Conservation (phyloP, 2,797 vertebrate genomes). For the Acanthiza pusilla region DNA sequence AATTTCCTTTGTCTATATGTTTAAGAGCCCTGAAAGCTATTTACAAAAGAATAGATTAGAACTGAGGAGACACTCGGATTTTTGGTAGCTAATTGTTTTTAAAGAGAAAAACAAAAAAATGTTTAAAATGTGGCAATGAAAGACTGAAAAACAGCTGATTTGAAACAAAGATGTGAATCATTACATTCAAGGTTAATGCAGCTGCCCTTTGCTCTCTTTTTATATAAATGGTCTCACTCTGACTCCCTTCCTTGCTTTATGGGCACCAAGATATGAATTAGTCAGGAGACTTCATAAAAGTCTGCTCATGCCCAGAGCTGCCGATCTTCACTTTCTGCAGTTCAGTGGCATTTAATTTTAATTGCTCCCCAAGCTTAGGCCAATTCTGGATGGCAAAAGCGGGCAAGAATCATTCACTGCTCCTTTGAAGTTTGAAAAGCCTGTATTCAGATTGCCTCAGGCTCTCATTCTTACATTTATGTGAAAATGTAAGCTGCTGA, state of each 20-base stretch:
- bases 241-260: background rate
- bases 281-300: constrained; percentile 49
- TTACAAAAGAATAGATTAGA: background rate
- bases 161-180: background rate
- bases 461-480: constrained; percentile 70
- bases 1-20: background rate
- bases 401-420: constrained; percentile 70
- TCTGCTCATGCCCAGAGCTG: constrained; percentile 65
- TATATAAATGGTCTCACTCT: background rate
- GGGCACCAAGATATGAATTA: constrained; percentile 34
- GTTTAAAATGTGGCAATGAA: background rate
- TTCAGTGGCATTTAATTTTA: constrained; percentile 81
- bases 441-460: constrained; percentile 75
- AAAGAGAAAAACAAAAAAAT: background rate
- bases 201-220: background rate
- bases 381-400: constrained; percentile 74
- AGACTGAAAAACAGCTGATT: background rate
- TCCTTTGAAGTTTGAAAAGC: constrained; percentile 77
- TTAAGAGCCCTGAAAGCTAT: background rate
- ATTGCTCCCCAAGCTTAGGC: constrained; percentile 80
- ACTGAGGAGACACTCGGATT: background rate
- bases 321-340: constrained; percentile 67
- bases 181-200: constrained; percentile 7
- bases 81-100: background rate
- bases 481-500: constrained; percentile 58